Conservation (phyloP, 2,888 invertebrate species). For the Orthosia gothica region DNA sequence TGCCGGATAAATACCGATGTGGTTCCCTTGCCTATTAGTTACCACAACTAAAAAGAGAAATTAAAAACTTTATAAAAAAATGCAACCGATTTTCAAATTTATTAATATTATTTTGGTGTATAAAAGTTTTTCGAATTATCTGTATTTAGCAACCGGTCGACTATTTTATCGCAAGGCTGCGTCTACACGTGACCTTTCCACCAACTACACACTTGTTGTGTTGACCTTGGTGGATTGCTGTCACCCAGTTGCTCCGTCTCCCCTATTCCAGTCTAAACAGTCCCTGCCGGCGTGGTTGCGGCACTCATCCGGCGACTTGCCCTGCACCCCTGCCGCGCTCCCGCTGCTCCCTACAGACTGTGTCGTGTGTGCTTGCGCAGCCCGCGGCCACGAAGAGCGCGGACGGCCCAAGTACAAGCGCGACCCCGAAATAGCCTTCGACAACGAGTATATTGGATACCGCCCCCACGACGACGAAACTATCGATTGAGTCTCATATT, state of each 20-base stretch:
- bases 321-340: conserved; percentile 5
- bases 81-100: no score
- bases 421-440: conserved; percentile 77
- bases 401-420: conserved; percentile 77
- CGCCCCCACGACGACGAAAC: conserved; percentile 44
- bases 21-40: no score
- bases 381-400: conserved; percentile 20
- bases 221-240: neutral
- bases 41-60: no score
- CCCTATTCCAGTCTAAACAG: conserved; percentile 59
- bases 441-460: conserved; percentile 58
- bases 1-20: no score
- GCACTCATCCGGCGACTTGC: conserved; percentile 37
- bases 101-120: no score
- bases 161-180: neutral
- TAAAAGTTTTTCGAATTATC: no score
- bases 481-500: conserved; percentile 12
- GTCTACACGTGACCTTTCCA: neutral
- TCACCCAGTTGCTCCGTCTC: conserved; percentile 1
- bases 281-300: conserved; percentile 7
- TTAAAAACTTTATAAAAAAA: no score
- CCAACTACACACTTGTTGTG: neutral
- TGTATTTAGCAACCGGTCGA: neutral
- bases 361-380: conserved; percentile 30
- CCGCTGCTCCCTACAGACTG: conserved; percentile 26